Base-by-base conservation (phyloP, 2,113 vertebrate species). In the Anoplopoma fimbria region DNA sequence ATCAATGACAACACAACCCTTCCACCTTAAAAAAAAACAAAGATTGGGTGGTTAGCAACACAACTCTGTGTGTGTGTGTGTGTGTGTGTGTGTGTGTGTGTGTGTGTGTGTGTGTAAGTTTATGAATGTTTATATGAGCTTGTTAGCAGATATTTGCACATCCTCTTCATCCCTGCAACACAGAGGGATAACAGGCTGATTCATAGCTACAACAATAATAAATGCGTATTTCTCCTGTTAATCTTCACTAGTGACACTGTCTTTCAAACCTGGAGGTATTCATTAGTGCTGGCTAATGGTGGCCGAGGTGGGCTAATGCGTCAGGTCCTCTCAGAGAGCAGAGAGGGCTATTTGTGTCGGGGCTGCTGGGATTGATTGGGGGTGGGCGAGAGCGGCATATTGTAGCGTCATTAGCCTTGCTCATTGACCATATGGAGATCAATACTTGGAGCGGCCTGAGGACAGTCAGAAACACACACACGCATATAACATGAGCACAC, bases 401-500 rank as follows among this genome's bases (percentile, higher is more conserved):
- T 81, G 91, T 87, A 79, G 88, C 61, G 71, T 83, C 73, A 88
- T 94, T 93, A 93, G 91, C 93, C 84, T 88, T 88, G 87, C 90
- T 92, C 85, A 93, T 88, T 93, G 90, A 93, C 90, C 92, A 91
- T 83, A 92, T 89, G 84, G 77, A 83, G 88, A 95, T 94, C 94
- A 91, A 95, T 94, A 93, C 82, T 65, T 53, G 63, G 83, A 88
- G 88, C 51, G 62, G 88, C 91, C 81, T 29, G 87, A 89, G 92
- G 88, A 88, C 84, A 84, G 84, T 77, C 60, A 76, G 58, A 88
- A 53, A 84, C 4, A 72, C 33, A 63, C 75, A 68, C 49, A 34
- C 47, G 57, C 27, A 38, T 9, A 38, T 12, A 45, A 17, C 14
- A 15, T 45, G 42, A 49, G 47, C 47, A 63, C 38, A 71, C 73